Base-by-base conservation (phyloP, 2,888 invertebrate genomes). In the Barypeithes pellucidus region DNA sequence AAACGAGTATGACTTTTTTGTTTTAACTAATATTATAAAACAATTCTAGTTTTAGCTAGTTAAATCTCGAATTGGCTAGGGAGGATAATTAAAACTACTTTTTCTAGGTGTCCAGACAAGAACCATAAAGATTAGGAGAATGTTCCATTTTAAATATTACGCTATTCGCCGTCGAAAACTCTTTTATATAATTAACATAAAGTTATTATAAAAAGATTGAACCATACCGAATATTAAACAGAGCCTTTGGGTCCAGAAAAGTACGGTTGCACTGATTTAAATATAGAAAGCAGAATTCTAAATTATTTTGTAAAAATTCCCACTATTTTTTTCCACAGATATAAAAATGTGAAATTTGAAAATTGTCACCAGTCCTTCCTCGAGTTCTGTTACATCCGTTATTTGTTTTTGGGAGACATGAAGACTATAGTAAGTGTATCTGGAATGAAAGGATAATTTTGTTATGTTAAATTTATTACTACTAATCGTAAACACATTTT, bases 381-480 rank as follows among this genome's bases (percentile, higher is more conserved):
- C 45, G 60, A 62, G 67, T 60, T 72, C 72, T n/a, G 43, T 20
- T 50, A 52, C 39, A 66, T 60, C 50, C 33, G 24, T 33, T 20
- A 22, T 60, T 62, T 54, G 11, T 52, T 18, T 47, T 65, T 62
- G 41, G 60, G 73, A 24, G 24, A 45, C 63, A 76, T 76, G 76
- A 76, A 71, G 71, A 68, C 73, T 45, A 59, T 66, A 65, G 76
- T 76, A 76, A 76, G 76, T 76, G 54, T 20, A 43, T n/a, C 43
- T 8, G 16, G 16, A 43, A 16, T 16, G 7, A 16, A n/a, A 39
- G n/a, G n/a, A n/a, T n/a, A n/a, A n/a, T n/a, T n/a, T n/a, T n/a
- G n/a, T n/a, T n/a, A n/a, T n/a, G n/a, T n/a, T n/a, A n/a, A n/a
- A n/a, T n/a, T n/a, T n/a, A n/a, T n/a, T n/a, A n/a, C n/a, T n/a